Evolutionary conservation across 2,888 invertebrate species (phyloP), one percentile per base, ranked within the genome.

Genomic region (Cataglyphis altisquamis): DNA sequence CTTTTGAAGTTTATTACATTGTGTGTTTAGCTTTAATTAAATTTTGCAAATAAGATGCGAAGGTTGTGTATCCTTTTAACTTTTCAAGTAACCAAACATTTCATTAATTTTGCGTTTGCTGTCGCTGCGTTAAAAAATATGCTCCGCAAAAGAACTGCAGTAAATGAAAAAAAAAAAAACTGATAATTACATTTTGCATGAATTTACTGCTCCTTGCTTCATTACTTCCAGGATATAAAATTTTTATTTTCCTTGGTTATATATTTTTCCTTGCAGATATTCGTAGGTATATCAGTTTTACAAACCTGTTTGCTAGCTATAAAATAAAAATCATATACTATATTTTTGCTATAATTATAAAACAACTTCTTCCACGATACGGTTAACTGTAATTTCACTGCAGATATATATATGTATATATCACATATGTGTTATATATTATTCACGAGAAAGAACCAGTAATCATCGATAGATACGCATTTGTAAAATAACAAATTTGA

Each of bases 231-330:
- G 32, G 45, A 48, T 62, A 60, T 78, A 21, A 60, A 70, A 78
- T 78, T 70, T 70, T 70, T 25, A 70, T 78, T 62, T 70, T 9
- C 60, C 45, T 62, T 18, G 32, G 21, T 36, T n/a, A 45, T 36
- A 57, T 21, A 36, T 70, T 45, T 68, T 18, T 57, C 41, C 57
- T 32, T 18, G 32, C 21, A 18, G 21, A 12, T 18, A 32, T 60
- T 57, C n/a, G 25, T 25, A 70, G 57, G 70, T 55, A 21, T 32
- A 21, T 21, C 32, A 78, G 21, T 78, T 70, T 45, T 52, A 52
- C 25, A 60, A 70, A 70, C 70, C 70, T 62, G 78, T 70, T 78
- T 62, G 36, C 45, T 32, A 36, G 21, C 21, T 60, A 77, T 77
- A 41, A 77, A 67, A n/a, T 60, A 60, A 45, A 29, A 70, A 70